phyloP scores from a whole-genome alignment of 1,140 invertebrate species.

The Rhagoletis zephyria region DNA sequence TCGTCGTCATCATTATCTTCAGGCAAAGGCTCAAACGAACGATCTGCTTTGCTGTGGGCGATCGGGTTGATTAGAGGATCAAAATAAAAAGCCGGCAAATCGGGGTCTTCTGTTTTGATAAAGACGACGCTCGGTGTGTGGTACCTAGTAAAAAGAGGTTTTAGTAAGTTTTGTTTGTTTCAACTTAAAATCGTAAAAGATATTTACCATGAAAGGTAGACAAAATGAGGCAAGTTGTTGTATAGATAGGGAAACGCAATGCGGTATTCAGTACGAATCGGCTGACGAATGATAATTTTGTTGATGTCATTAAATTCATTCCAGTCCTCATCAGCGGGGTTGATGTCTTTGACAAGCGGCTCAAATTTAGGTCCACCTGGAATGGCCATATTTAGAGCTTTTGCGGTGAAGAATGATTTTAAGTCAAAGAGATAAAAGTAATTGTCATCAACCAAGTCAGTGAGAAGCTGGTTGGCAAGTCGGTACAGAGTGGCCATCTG shows the following conservation, averaged over 20 bases:
- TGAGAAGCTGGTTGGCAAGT: slow-evolving; percentile 97
- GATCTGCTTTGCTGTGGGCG: slow-evolving; percentile 88
- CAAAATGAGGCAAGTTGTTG: slow-evolving; percentile 97
- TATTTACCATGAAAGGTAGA: slow-evolving; percentile 92
- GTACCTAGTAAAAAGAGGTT: slow-evolving; percentile 82
- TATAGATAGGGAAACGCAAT: slow-evolving; percentile 99
- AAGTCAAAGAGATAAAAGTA: slow-evolving; percentile 99
- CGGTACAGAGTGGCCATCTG: slow-evolving; percentile 98
- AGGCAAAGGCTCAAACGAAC: slow-evolving; percentile 83
- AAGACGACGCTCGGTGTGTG: slow-evolving; percentile 99
- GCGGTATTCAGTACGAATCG: slow-evolving; percentile 97
- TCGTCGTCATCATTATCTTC: slow-evolving; percentile 98
- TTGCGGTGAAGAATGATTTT: slow-evolving; percentile 99
- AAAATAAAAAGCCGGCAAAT: slow-evolving; percentile 99
- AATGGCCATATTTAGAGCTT: slow-evolving; percentile 99
- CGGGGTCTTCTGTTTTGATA: slow-evolving; percentile 99
- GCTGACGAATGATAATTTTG: slow-evolving; percentile 99
- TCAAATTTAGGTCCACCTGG: slow-evolving; percentile 99
- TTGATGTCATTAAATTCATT: slow-evolving; percentile 99
- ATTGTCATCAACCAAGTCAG: slow-evolving; percentile 98
- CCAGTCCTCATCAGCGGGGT: slow-evolving; percentile 99
- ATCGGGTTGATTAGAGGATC: slow-evolving; percentile 99
- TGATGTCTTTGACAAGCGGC: slow-evolving; percentile 97
- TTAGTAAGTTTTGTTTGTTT: no score
- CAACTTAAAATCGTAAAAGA: no score